Base-by-base conservation (phyloP, 1,140 invertebrate genomes). In the Diachasma alloeum region DNA sequence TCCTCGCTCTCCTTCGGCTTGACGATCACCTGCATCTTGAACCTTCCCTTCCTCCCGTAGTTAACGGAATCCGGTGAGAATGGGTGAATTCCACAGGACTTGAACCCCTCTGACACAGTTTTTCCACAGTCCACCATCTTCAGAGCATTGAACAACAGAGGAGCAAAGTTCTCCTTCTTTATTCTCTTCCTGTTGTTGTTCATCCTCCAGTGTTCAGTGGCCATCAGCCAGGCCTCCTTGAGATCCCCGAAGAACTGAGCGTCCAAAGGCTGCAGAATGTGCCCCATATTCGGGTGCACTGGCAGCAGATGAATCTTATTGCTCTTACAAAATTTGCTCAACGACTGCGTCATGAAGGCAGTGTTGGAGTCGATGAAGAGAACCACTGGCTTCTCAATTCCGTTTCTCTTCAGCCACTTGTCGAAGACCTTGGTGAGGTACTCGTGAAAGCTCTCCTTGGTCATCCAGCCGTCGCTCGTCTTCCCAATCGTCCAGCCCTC, bases 211-310 rank as follows among this genome's bases (percentile, higher is more conserved):
- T 75, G 39, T n/a, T 75, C 48, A 36, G 81, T 79, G 15, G 39
- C 76, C 31, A 80, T 76, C 39, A 72, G 67, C 83, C 83, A 86
- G 6, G 39, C 74, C 69, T 44, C 63, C 81, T 86, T 86, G 9
- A 63, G 24, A 63, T 13, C 59, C 19, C 19, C 59, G 11, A 63
- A 63, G 15, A 63, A 63, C 11, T 26, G 19, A 22, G 0, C 4
- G 11, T 63, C 59, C 19, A 63, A 15, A 5, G 59, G 59, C 15
- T 63, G 59, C 11, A 63, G 24, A 11, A 63, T 63, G 19, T 24
- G 59, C 1, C 59, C 24, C 59, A 63, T 63, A 26, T 63, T 63
- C 5, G 59, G 59, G 22, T 63, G 59, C 0, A 63, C 0, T 31
- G 59, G 59, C 11, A 63, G 24, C 22, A 63, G 13, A 31, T 63